Percentiles rank a stretch among this genome's conserved stretches.
phyloP scores from a whole-genome alignment of 2,797 vertebrate genomes.

The Scomberomorus guttatus region DNA sequence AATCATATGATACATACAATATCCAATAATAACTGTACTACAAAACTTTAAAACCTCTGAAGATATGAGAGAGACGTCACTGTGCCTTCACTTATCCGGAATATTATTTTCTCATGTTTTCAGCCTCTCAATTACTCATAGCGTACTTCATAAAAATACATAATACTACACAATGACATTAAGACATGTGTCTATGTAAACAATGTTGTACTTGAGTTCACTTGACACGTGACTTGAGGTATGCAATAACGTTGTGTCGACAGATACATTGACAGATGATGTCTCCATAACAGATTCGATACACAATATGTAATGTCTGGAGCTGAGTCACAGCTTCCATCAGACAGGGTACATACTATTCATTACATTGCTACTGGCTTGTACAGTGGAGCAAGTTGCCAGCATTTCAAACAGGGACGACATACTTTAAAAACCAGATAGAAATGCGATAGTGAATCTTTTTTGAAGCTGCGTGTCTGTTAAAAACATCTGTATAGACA shows the following conservation, averaged over 20 bases:
- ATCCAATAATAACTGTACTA: neutral
- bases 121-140: neutral
- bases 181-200: neutral
- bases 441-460: neutral
- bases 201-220: neutral
- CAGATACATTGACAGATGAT: slow-evolving; percentile 8
- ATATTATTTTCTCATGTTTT: too few species aligned
- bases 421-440: slow-evolving; percentile 7
- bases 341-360: neutral
- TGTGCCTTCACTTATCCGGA: neutral
- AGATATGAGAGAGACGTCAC: neutral
- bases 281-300: slow-evolving; percentile 18
- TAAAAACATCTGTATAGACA: slow-evolving; percentile 5
- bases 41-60: neutral
- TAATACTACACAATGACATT: neutral
- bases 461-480: neutral
- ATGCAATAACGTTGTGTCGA: slow-evolving; percentile 11
- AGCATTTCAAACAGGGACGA: slow-evolving; percentile 4
- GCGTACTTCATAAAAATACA: neutral
- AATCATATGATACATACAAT: neutral
- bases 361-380: neutral
- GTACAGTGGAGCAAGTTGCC: slow-evolving; percentile 4
- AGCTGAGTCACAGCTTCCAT: slow-evolving; percentile 39
- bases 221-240: neutral
- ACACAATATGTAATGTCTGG: slow-evolving; percentile 21